phyloP scores from a whole-genome alignment of 1,140 invertebrate species.

The Heliconius nattereri region DNA sequence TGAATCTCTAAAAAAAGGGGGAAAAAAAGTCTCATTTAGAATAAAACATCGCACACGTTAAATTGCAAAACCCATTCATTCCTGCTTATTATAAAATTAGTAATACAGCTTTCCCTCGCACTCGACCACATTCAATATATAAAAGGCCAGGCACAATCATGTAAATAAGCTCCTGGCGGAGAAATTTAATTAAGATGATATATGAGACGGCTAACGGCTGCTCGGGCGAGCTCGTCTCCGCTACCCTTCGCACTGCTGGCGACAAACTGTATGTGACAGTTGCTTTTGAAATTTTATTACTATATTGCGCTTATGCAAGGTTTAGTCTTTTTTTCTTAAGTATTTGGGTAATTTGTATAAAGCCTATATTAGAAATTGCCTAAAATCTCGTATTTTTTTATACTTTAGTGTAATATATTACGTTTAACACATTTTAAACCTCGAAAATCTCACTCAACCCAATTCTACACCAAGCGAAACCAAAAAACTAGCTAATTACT shows the following conservation, averaged over 20 bases:
- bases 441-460: neutral
- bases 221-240: conserved; percentile 54
- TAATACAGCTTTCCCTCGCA: conserved; percentile 17
- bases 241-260: neutral
- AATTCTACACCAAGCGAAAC: conserved; percentile 3
- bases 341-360: too few species aligned
- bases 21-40: neutral
- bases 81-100: conserved; percentile 7
- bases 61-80: conserved; percentile 1
- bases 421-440: neutral
- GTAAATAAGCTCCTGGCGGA: conserved; percentile 66
- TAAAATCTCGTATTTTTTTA: neutral
- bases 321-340: too few species aligned
- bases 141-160: conserved; percentile 64
- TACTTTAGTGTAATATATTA: neutral
- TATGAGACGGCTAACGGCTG: conserved; percentile 69
- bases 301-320: neutral
- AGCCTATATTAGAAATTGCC: too few species aligned
- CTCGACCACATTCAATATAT: conserved; percentile 39
- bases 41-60: neutral
- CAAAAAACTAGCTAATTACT: conserved; percentile 13
- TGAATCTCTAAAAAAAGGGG: too few species aligned
- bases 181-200: conserved; percentile 81
- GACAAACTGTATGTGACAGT: conserved; percentile 32
- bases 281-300: conserved; percentile 12